These are phyloP conservation scores for Sebastes matsubarae DNA, from an alignment of 2,797 vertebrate genomes.

Conservation along the genomic window DNA sequence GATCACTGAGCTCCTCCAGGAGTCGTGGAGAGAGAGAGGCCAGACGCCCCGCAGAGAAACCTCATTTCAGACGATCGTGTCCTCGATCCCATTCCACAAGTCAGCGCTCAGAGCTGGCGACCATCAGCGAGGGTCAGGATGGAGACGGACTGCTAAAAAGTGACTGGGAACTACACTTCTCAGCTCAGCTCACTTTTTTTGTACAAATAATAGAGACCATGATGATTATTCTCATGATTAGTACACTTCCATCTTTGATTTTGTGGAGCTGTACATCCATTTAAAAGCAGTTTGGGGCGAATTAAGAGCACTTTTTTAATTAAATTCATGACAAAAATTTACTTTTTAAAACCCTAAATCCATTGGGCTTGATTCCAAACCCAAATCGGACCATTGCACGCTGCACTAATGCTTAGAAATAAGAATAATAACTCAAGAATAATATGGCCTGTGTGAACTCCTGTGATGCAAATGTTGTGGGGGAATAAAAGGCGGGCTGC, in stretches of 20 bases:
- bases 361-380: background rate
- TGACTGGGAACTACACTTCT: background rate
- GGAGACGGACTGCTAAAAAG: background rate
- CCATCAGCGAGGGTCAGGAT: background rate
- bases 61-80: conserved; percentile 20
- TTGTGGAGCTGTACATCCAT: background rate
- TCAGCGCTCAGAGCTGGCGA: background rate
- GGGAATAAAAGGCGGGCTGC: background rate
- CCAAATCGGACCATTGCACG: background rate
- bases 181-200: background rate
- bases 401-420: background rate
- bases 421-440: background rate
- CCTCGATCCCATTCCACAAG: conserved; percentile 12
- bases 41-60: conserved; percentile 23
- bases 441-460: background rate
- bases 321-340: background rate
- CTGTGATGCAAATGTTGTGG: background rate
- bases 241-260: background rate
- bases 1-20: conserved; percentile 15
- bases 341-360: background rate
- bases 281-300: background rate
- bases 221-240: background rate
- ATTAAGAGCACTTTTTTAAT: background rate
- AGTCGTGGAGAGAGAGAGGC: conserved; percentile 3
- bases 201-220: background rate